These are phyloP conservation scores for Lepidotrigona ventralis DNA, from an alignment of 1,140 invertebrate genomes.

Conservation along the genomic window DNA sequence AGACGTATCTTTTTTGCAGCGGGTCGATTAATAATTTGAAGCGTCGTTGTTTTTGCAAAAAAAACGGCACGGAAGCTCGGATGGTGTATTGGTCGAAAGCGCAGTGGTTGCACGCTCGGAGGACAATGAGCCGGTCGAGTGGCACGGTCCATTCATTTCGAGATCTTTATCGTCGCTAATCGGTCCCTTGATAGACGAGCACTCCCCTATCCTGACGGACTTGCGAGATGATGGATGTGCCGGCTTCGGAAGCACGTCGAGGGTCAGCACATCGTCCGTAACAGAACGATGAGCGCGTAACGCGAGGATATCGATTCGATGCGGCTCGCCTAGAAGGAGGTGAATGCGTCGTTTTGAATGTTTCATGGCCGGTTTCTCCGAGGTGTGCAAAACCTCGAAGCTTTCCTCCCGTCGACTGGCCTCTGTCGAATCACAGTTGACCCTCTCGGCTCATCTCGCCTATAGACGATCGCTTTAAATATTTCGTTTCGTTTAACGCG, in stretches of 20 bases:
- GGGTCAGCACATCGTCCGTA: conserved; percentile 43
- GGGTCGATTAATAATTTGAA: conserved; percentile 35
- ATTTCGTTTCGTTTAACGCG: conserved; percentile 37
- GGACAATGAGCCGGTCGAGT: conserved; percentile 53
- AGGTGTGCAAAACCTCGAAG: not conserved
- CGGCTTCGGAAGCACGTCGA: conserved; percentile 38
- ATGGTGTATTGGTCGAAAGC: not conserved
- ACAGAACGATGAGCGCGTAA: conserved; percentile 28
- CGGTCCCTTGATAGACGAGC: conserved; percentile 63
- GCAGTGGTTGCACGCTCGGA: conserved; percentile 32
- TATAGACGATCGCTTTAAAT: conserved; percentile 1
- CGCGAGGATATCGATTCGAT: conserved; percentile 43
- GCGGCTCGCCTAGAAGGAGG: conserved; percentile 1
- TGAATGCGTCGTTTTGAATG: conserved; percentile 6
- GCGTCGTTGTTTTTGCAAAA: conserved; percentile 22
- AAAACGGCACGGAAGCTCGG: not conserved
- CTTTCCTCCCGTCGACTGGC: too few relatives aligned
- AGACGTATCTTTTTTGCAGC: too few relatives aligned
- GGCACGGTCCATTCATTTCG: conserved; percentile 59
- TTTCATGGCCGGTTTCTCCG: not conserved
- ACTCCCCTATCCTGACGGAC: conserved; percentile 50
- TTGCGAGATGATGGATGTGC: conserved; percentile 61
- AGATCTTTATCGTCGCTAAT: conserved; percentile 65
- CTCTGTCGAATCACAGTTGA: not conserved
- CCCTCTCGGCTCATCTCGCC: not conserved